Evolutionary conservation across 2,888 invertebrate genomes (phyloP), one percentile per base, ranked within the genome.

Genomic region (Beris morrisii): DNA sequence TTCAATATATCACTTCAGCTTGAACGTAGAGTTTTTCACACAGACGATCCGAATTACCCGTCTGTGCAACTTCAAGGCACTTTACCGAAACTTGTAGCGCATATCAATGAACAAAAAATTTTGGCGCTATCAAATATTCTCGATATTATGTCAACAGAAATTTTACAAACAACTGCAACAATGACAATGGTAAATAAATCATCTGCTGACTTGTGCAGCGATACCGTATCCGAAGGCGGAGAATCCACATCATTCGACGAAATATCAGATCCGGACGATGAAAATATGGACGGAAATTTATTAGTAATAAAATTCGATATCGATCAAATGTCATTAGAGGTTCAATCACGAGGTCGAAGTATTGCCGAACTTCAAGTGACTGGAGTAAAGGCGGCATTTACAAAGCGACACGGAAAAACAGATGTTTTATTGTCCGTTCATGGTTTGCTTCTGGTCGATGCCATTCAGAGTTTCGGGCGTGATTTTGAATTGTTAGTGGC

Each of bases 401-500:
- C 88, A 31, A 89, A 90, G 76, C 84, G 92, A 46, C 87, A 89
- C 0, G 84, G 84, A 15, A 92, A 94, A 77, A 85, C 89, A 4
- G 88, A 88, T 72, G 83, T 95, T 48, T 88, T 91, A 2, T 86
- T 97, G 69, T 93, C 93, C 11, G 95, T 97, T 56, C 96, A 96
- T 81, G 94, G 95, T 74, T 84, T 97, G 72, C 84, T 97, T 66
- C 82, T 97, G 64, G 97, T 95, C 4, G 97, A 97, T 83, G 97
- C 97, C 57, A 84, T 97, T 78, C 97, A 97, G 82, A 94, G 94
- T 13, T 95, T 93, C 80, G 97, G 97, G 0, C 91, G 91, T 0
- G 97, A 97, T 83, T 97, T 95, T 82, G 97, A 97, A 79, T 83
- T 97, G 59, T 84, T 97, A 7, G 88, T 96, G 13, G 97, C 97